Percentiles rank a stretch among this genome's conserved stretches.
Conservation (phyloP, 2,888 invertebrate genomes). For the Eupeodes luniger region DNA sequence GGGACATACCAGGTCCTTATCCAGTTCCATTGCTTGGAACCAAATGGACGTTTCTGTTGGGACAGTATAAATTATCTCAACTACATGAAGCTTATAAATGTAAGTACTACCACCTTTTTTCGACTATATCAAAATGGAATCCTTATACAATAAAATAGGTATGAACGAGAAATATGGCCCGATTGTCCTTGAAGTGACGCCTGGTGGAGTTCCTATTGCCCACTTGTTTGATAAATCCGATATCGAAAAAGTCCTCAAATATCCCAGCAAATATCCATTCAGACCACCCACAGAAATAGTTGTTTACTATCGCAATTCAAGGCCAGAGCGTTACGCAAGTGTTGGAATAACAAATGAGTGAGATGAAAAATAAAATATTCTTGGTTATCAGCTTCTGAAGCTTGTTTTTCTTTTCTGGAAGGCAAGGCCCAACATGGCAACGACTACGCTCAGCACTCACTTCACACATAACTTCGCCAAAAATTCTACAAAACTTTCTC, state of each 20-base stretch:
- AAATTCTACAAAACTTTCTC: conserved; percentile 90
- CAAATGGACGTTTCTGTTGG: conserved; percentile 90
- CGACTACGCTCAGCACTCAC: conserved; percentile 90
- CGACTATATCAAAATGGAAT: not conserved
- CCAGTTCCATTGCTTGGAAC: conserved; percentile 91
- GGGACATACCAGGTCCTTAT: conserved; percentile 90
- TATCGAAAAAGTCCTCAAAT: conserved; percentile 90
- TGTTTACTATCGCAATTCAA: conserved; percentile 89
- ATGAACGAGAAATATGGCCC: conserved; percentile 90
- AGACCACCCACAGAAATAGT: conserved; percentile 93
- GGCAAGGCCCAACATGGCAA: conserved; percentile 92
- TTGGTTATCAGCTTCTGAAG: conserved; percentile 3
- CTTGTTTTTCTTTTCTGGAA: conserved; percentile 79
- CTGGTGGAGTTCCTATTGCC: conserved; percentile 90
- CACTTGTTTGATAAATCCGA: conserved; percentile 89
- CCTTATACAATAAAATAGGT: conserved; percentile 83
- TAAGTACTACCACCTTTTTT: conserved; percentile 81
- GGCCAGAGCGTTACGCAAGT: conserved; percentile 92
- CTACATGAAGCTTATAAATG: conserved; percentile 92
- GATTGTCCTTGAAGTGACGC: conserved; percentile 91
- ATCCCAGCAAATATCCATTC: conserved; percentile 90
- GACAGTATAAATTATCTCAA: conserved; percentile 89
- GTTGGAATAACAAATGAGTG: conserved; percentile 93
- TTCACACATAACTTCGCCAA: conserved; percentile 90
- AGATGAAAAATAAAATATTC: conserved; percentile 81